phyloP scores from a whole-genome alignment of 2,113 vertebrate species.

The Gnathonemus echidnorhynchus region DNA sequence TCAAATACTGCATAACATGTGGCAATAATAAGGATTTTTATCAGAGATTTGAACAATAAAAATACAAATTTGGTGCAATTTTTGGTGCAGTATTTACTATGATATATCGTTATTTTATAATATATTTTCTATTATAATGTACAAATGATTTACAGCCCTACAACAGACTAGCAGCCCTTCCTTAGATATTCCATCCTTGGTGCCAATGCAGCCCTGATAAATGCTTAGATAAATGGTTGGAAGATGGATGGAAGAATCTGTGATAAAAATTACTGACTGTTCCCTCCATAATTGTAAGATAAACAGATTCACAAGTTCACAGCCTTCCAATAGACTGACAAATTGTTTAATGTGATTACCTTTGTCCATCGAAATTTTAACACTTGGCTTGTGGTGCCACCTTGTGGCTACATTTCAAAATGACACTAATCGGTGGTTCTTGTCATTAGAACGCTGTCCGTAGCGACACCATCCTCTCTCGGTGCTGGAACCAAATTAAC shows the following conservation, averaged over 20 bases:
- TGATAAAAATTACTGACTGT: background rate
- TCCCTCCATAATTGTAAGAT: background rate
- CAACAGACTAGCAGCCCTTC: background rate
- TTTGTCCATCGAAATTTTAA: background rate
- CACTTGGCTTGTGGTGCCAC: conserved; percentile 33
- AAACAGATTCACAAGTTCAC: background rate
- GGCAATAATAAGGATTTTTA: background rate
- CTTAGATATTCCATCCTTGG: background rate
- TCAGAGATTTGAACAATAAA: background rate
- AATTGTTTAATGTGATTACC: background rate
- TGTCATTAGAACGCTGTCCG: background rate
- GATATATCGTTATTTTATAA: background rate
- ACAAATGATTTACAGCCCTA: background rate
- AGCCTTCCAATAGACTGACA: background rate
- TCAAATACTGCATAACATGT: background rate
- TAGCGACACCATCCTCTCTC: background rate
- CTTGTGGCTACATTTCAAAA: conserved; percentile 30
- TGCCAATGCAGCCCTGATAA: background rate
- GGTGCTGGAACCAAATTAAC: background rate
- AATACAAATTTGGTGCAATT: background rate
- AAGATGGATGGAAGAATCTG: background rate
- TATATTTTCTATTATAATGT: background rate
- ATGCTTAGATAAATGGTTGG: background rate
- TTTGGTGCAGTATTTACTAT: background rate
- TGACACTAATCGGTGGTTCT: background rate